Percentiles rank a stretch among this genome's conserved stretches.
phyloP scores from a whole-genome alignment of 1,140 invertebrate genomes.

The Nasonia giraulti region DNA sequence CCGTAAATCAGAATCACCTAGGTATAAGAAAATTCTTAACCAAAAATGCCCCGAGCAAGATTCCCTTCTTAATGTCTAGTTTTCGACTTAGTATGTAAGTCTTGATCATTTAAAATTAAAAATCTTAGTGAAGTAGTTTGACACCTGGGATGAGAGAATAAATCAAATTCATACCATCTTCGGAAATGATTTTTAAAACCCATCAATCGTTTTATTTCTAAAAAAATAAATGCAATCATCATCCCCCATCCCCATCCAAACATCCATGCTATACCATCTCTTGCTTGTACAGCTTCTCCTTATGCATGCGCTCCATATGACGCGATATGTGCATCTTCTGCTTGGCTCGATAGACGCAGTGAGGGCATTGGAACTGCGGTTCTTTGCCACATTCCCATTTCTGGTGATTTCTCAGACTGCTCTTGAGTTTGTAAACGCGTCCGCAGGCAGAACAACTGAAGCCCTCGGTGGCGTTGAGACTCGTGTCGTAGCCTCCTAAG shows the following conservation, averaged over 20 bases:
- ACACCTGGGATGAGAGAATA: constrained; percentile 7
- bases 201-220: too few species aligned
- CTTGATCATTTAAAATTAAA: background rate
- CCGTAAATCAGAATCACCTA: background rate
- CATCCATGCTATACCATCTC: constrained; percentile 57
- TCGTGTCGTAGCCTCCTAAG: constrained; percentile 58
- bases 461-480: constrained; percentile 67
- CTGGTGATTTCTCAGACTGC: constrained; percentile 88
- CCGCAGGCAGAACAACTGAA: constrained; percentile 87
- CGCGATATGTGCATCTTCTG: constrained; percentile 91
- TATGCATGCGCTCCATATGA: constrained; percentile 91
- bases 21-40: background rate
- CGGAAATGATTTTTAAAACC: too few species aligned
- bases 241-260: background rate
- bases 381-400: constrained; percentile 92
- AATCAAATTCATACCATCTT: background rate
- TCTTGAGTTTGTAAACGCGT: constrained; percentile 88
- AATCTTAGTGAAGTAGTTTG: constrained; percentile 26
- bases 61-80: constrained; percentile 5
- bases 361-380: constrained; percentile 87
- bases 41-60: constrained; percentile 22
- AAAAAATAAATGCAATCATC: background rate
- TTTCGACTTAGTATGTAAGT: constrained; percentile 3
- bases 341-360: constrained; percentile 87
- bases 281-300: constrained; percentile 79